These are phyloP conservation scores for Yasuhikotakia modesta DNA, from an alignment of 2,797 vertebrate species.

Conservation along the genomic window DNA sequence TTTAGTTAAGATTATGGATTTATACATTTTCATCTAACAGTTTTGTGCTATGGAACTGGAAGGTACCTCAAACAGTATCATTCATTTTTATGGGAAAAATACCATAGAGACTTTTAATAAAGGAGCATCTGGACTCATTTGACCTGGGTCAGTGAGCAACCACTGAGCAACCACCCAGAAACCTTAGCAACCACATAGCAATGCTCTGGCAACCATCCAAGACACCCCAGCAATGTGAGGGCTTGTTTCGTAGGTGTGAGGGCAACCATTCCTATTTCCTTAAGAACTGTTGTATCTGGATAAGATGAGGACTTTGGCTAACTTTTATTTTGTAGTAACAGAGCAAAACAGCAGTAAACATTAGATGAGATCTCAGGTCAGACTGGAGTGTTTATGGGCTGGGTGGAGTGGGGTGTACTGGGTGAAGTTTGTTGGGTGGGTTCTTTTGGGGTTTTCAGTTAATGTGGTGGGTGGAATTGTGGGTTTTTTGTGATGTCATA, in stretches of 20 bases:
- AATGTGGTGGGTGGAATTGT: constrained; percentile 7
- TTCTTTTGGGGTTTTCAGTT: constrained; percentile 16
- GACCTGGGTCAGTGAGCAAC: constrained; percentile 3
- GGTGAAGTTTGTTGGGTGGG: constrained; percentile 1
- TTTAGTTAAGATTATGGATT: background rate
- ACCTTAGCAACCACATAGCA: constrained; percentile 10
- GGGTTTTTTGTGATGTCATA: constrained; percentile 15
- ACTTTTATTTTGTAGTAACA: background rate
- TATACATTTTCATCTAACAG: background rate
- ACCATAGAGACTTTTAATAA: background rate
- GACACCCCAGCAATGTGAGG: background rate
- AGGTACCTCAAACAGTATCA: background rate
- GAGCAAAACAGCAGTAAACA: constrained; percentile 9
- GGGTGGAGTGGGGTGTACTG: constrained; percentile 23
- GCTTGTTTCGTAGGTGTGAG: background rate
- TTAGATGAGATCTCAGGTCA: constrained; percentile 3
- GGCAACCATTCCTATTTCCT: background rate
- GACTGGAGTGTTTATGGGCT: constrained; percentile 13
- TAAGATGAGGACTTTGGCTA: background rate
- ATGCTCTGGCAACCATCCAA: background rate
- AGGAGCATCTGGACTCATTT: background rate
- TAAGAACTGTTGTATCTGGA: background rate
- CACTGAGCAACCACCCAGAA: constrained; percentile 2
- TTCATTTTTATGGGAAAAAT: background rate
- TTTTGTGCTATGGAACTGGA: constrained; percentile 9